Evolutionary conservation across 2,888 invertebrate species (phyloP), one percentile per base, ranked within the genome.

Genomic region (Diplolepis rosae): DNA sequence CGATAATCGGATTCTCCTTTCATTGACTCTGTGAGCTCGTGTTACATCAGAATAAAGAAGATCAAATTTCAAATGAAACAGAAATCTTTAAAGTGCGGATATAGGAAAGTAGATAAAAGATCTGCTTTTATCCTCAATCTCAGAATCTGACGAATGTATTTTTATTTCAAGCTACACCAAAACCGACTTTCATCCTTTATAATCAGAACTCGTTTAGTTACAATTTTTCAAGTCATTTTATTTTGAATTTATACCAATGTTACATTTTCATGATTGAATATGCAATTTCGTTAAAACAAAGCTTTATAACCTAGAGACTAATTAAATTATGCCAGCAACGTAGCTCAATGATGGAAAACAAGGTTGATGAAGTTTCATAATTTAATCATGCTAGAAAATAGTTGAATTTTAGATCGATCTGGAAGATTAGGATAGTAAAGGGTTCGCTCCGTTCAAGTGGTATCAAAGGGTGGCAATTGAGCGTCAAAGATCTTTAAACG

Each of bases 401-500:
- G 77, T 73, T 71, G 77, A 76, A 80, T 82, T 79, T 79, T 79
- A 28, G 65, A 54, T 65, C 65, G 50, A 65, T 52, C 51, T 18
- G 65, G 45, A 24, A 28, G 65, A 13, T 22, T n/a, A n/a, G 50
- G 52, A 61, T 71, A 65, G 70, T 45, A 66, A 70, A 56, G 71
- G 54, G 51, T 51, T 15, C n/a, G 51, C 66, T 13, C 51, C 66
- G 74, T 74, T 74, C 74, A 74, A 77, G 72, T 71, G 77, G 77
- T 69, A 77, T 82, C 84, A 78, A 80, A 71, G 73, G 76, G 79
- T 79, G 77, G 78, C 80, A 83, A 80, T 82, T 78, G 81, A 81
- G 82, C 81, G 80, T 83, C 80, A 82, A 82, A 83, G 81, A 80
- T 83, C 81, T 82, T 82, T 81, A 83, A 83, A 79, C 77, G 82